Base-by-base conservation (phyloP, 1,140 invertebrate genomes). In the Uloborus diversus region DNA sequence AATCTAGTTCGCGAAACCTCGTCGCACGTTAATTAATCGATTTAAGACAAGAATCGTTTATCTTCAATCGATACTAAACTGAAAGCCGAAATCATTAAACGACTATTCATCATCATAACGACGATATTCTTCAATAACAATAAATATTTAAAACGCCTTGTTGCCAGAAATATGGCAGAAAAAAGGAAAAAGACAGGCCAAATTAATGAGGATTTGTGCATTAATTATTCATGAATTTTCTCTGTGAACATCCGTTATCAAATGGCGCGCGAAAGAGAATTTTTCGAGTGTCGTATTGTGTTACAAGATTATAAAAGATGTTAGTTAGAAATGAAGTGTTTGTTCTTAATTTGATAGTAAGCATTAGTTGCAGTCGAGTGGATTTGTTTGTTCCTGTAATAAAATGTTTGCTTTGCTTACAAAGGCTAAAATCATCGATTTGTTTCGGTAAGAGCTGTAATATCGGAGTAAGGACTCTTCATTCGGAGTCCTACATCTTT, bases 121-220 rank as follows among this genome's bases (percentile, higher is more conserved):
- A 27, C 56, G 37, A 25, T 13, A 25, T 32, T 35, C 25, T 32
- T n/a, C 65, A 68, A 68, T 51, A 68, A 59, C 42, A 73, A 73
- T 73, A 73, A 73, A 73, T 73, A 73, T 73, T 62, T 73, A 61
- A 49, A 49, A 42, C 56, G 14, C 70, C n/a, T 37, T 27, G 14
- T 28, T 27, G 9, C 17, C 17, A 42, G 37, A 17, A 17, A 42
- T 42, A 42, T 9, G 37, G 17, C 17, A 42, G 17, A 42, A 17
- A 17, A 42, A 42, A 42, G 37, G 37, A 42, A 42, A 42, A 42
- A 42, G 17, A 42, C 37, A 13, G 1, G 9, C 37, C 30, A 51
- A 51, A 59, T 59, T 71, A 71, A 71, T 30, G 49, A 35, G 32
- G 33, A 59, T 49, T 28, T 25, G 23, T 42, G n/a, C 30, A 28